Evolutionary conservation across 2,113 vertebrate species (phyloP).

Genomic region (Carettochelys insculpta): DNA sequence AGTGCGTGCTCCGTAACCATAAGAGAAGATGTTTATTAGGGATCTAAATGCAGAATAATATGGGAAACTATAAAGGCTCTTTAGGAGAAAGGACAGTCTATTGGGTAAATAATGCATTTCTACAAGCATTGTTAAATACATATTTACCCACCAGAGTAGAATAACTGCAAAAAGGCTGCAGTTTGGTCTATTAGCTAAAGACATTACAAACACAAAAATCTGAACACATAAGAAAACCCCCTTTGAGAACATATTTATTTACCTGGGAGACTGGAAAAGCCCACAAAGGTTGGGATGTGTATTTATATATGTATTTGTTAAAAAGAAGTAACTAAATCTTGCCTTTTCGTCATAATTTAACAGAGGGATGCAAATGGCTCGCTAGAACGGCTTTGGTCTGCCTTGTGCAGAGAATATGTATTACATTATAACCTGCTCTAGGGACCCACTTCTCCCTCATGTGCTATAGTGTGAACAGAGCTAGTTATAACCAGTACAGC

Average conservation of each 20-base stretch:
- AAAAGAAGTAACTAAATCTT: neutral
- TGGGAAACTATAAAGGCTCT: neutral
- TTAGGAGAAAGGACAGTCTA: neutral
- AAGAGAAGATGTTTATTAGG: neutral
- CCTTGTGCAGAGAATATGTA: neutral
- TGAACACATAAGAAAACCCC: neutral
- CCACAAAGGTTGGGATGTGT: neutral
- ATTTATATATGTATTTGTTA: neutral
- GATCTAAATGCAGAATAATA: neutral
- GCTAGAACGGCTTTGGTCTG: neutral
- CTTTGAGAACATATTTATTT: accelerated
- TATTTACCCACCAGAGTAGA: neutral
- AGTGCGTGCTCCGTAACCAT: neutral
- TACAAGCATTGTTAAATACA: neutral
- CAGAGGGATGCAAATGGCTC: neutral
- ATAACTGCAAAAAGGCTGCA: neutral
- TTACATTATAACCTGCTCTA: neutral
- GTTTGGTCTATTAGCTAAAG: neutral
- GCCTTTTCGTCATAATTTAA: neutral
- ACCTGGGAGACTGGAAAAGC: neutral
- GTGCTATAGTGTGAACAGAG: neutral
- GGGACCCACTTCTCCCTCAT: neutral
- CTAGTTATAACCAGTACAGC: neutral
- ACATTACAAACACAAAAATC: neutral
- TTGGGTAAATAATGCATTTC: neutral